Percentiles rank a stretch among this genome's conserved stretches.
phyloP scores from a whole-genome alignment of 2,797 vertebrate species.

The Brachyalestes nurse region DNA sequence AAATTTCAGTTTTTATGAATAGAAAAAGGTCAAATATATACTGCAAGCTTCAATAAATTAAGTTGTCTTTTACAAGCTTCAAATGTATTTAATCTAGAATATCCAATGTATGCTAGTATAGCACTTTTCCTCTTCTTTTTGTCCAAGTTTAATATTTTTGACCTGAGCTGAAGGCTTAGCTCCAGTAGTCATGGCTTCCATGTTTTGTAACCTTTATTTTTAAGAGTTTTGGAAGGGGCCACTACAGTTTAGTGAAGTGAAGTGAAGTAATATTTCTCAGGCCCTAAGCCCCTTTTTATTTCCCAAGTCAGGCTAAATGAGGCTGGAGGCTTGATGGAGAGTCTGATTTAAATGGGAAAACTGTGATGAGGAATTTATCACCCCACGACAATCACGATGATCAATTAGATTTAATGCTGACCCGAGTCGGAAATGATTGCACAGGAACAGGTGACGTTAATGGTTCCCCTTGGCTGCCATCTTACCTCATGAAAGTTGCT shows the following conservation, averaged over 20 bases:
- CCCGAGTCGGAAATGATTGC: conserved; percentile 71
- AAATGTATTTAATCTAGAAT: no score
- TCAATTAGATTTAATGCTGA: conserved; percentile 70
- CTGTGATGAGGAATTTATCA: conserved; percentile 67
- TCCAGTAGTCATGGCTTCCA: background rate
- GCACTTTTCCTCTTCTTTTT: no score
- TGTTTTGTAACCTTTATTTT: background rate
- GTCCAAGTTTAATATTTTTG: no score
- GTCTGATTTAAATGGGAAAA: conserved; percentile 58
- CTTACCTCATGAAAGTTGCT: conserved; percentile 53
- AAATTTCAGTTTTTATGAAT: no score
- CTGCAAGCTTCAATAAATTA: no score
- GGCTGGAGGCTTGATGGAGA: conserved; percentile 43
- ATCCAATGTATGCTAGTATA: no score
- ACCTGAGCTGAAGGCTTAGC: no score
- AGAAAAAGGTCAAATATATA: no score
- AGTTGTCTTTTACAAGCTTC: no score
- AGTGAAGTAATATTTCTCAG: conserved; percentile 9
- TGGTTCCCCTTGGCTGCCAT: conserved; percentile 58
- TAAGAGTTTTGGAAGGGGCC: background rate
- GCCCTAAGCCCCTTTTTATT: background rate
- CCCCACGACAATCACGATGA: conserved; percentile 68
- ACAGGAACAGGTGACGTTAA: conserved; percentile 73
- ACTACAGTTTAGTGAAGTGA: background rate
- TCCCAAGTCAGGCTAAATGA: conserved; percentile 12